Evolutionary conservation across 1,140 invertebrate genomes (phyloP), one percentile per base, ranked within the genome.

Genomic region (Solenopsis fugax): DNA sequence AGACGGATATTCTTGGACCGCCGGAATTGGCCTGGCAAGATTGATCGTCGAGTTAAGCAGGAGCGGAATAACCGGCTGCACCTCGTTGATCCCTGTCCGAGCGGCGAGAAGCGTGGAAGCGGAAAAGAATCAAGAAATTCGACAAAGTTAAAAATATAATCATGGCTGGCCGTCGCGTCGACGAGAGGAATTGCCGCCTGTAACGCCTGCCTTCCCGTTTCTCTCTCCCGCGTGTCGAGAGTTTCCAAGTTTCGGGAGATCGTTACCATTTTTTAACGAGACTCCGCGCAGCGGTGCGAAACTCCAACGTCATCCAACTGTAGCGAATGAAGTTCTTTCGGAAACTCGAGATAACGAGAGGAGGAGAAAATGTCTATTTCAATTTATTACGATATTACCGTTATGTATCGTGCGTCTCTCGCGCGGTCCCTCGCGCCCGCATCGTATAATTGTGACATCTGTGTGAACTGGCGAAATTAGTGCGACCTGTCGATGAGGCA

Each of bases 1-100:
- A 89, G 96, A 96, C 91, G 97, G 95, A 93, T 97, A 96, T 92
- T 96, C 96, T 92, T 96, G 96, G 86, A 96, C 92, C 73, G 96
- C 95, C 88, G 95, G 93, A 92, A 95, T 95, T 86, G 95, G 93
- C 72, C 94, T 93, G 73, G 92, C 67, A 86, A 95, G 95, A 92
- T 96, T 95, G 87, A 95, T 95, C 87, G 93, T 86, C 85, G 93
- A 92, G 92, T 94, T 95, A 90, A 94, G 91, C 90, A 94, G 81
- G 87, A 94, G 91, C 87, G 94, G 94, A 93, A 94, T 93, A 87
- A 93, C 92, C 91, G 93, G 92, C 91, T 93, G 94, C 85, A 90
- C 92, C 82, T 95, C 93, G 64, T 90, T 85, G 90, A 91, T 89
- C 87, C 92, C 94, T 94, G 87, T 21, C 60, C 60, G 73, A n/a